These are phyloP conservation scores for Haliaeetus leucogaster DNA, from an alignment of 2,113 vertebrate species.

Conservation along the genomic window DNA sequence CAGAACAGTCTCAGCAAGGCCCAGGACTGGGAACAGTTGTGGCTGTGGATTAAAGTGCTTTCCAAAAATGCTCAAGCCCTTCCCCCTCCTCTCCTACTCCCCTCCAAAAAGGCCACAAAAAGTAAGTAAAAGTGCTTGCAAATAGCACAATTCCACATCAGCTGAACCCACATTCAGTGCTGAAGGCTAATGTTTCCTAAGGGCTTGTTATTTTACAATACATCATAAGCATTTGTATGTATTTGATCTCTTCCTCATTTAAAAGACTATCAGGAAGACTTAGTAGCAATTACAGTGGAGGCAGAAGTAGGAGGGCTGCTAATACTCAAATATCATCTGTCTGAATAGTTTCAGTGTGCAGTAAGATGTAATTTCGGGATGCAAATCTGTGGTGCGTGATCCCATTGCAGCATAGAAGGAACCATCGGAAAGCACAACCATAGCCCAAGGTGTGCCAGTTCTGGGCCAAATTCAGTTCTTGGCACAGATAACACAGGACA, in stretches of 20 bases:
- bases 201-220: background rate
- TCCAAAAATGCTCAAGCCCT: background rate
- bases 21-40: background rate
- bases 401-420: background rate
- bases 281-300: background rate
- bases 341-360: background rate
- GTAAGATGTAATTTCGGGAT: background rate
- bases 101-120: background rate
- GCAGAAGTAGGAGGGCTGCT: background rate
- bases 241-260: background rate
- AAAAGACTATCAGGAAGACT: background rate
- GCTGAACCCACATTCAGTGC: background rate
- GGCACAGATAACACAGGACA: background rate
- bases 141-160: background rate
- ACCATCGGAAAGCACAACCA: background rate
- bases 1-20: background rate
- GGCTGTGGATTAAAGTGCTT: background rate
- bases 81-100: background rate
- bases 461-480: background rate
- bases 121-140: background rate
- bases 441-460: background rate
- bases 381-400: background rate
- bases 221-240: background rate
- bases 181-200: background rate
- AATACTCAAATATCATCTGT: background rate